A percentile compares a stretch with the other conserved stretches of the same genome.
Conservation (phyloP, 1,140 invertebrate genomes). For the Zaprionus nigranus region DNA sequence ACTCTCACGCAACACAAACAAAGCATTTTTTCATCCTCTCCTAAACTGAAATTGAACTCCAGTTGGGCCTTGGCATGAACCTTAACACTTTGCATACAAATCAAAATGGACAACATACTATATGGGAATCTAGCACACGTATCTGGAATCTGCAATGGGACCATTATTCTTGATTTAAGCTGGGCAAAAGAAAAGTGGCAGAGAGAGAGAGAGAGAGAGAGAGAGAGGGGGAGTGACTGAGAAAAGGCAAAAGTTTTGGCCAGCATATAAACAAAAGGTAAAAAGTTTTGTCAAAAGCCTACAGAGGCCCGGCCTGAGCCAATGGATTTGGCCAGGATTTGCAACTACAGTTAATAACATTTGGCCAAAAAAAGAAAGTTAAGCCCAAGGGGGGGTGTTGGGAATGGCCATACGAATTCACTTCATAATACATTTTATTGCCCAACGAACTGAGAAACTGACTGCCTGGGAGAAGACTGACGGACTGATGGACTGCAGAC, state of each 20-base stretch:
- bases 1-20: constrained; percentile 54
- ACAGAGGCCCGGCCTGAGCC: constrained; percentile 37
- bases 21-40: constrained; percentile 37
- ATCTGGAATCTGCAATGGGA: constrained; percentile 67
- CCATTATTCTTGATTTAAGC: constrained; percentile 77
- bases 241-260: constrained; percentile 54
- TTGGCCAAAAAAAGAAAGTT: constrained; percentile 46
- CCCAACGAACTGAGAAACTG: constrained; percentile 46
- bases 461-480: constrained; percentile 28
- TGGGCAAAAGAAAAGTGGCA: constrained; percentile 3
- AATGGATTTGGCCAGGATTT: constrained; percentile 61
- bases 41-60: constrained; percentile 70
- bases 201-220: constrained; percentile 24
- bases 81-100: constrained; percentile 79
- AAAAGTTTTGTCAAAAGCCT: constrained; percentile 55
- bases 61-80: constrained; percentile 46
- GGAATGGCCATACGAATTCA: constrained; percentile 45
- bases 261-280: constrained; percentile 60
- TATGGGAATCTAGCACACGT: constrained; percentile 46
- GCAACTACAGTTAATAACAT: constrained; percentile 75
- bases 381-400: constrained; percentile 1
- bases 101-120: constrained; percentile 55
- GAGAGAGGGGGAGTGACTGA: constrained; percentile 25
- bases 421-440: constrained; percentile 56
- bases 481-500: constrained; percentile 26